Evolutionary conservation across 1,140 invertebrate genomes (phyloP).

Genomic region (Rhagoletis zephyria): DNA sequence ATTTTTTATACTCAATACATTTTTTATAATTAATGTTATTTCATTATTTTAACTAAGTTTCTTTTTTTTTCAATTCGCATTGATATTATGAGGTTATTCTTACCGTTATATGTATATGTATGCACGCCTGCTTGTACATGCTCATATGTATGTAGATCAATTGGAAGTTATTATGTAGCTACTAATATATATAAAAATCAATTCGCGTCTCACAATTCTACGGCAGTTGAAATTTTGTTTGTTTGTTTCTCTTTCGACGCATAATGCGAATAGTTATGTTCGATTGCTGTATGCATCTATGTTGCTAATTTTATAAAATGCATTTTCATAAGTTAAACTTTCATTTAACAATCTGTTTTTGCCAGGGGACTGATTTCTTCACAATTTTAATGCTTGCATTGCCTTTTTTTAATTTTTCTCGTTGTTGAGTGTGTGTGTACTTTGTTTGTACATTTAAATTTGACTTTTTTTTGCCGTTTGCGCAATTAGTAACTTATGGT

Average conservation of each 20-base stretch:
- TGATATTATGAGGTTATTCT: not conserved
- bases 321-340: conserved; percentile 26
- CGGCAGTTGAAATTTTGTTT: conserved; percentile 12
- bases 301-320: not conserved
- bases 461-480: not conserved
- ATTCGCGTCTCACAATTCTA: conserved; percentile 41
- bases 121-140: not conserved
- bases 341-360: not conserved
- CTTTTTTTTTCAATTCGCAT: not conserved
- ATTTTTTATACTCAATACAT: not conserved
- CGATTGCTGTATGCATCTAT: not conserved
- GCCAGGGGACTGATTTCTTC: not conserved
- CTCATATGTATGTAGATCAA: not conserved
- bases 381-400: not conserved
- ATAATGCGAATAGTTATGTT: not conserved
- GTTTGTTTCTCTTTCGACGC: not conserved
- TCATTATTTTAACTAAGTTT: not conserved
- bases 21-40: not conserved
- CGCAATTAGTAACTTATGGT: not conserved
- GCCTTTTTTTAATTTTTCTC: not conserved
- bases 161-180: not conserved
- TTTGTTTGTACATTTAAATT: not conserved
- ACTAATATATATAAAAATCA: conserved; percentile 3
- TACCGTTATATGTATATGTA: not conserved
- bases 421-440: not conserved